Conservation (phyloP, 2,113 vertebrate genomes). For the Burhinus oedicnemus region DNA sequence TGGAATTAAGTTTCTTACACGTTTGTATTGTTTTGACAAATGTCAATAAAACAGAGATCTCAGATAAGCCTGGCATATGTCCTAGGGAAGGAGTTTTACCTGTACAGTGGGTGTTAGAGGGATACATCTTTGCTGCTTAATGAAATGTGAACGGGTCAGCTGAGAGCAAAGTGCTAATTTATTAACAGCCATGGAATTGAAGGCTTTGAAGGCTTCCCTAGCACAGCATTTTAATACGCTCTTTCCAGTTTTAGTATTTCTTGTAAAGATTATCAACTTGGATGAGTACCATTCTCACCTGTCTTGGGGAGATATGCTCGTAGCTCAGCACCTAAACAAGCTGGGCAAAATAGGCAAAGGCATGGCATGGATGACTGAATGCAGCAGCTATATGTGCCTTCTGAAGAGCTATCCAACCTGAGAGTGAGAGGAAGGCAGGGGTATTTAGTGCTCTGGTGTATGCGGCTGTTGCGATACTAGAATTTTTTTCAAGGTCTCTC, state of each 20-base stretch:
- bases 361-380: not conserved
- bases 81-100: not conserved
- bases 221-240: not conserved
- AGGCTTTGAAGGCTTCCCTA: not conserved
- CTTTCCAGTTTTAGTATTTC: not conserved
- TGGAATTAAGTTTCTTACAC: constrained; percentile 1
- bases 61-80: not conserved
- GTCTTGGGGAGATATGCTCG: not conserved
- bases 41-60: constrained; percentile 53
- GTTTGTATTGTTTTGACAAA: constrained; percentile 29
- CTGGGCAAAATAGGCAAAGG: not conserved
- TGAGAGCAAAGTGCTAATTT: not conserved
- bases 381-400: not conserved
- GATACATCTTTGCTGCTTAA: not conserved
- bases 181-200: not conserved
- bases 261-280: not conserved
- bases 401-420: not conserved
- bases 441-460: not conserved
- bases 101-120: not conserved
- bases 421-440: not conserved
- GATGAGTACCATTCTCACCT: not conserved
- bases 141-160: not conserved
- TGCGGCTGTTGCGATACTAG: not conserved
- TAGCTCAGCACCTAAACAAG: not conserved
- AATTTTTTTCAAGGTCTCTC: not conserved